Percentiles rank a stretch among this genome's conserved stretches.
These are phyloP conservation scores for Prietella phreatophila DNA, from an alignment of 2,113 vertebrate species.

Conservation along the genomic window DNA sequence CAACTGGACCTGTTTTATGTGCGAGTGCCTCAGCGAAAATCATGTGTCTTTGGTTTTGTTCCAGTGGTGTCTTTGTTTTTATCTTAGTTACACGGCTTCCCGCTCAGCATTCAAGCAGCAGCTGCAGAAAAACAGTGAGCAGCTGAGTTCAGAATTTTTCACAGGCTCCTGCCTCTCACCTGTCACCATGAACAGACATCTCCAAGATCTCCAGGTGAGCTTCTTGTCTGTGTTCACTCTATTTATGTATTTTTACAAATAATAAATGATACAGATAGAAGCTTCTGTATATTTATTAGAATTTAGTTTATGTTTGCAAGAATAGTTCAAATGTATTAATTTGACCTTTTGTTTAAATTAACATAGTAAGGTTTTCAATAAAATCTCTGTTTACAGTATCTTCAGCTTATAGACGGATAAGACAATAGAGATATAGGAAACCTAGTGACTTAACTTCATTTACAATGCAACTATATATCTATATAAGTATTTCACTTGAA, in stretches of 20 bases:
- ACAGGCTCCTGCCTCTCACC: constrained; percentile 57
- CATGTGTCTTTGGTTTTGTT: background rate
- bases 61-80: background rate
- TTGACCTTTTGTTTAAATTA: background rate
- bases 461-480: background rate
- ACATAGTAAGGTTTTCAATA: background rate
- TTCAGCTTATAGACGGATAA: background rate
- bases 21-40: no score
- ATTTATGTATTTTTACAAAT: background rate
- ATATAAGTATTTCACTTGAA: background rate
- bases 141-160: constrained; percentile 62
- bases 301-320: background rate
- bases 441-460: background rate
- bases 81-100: constrained; percentile 67
- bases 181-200: constrained; percentile 64
- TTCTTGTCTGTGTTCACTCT: background rate
- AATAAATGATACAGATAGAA: background rate
- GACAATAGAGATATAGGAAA: background rate
- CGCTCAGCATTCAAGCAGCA: constrained; percentile 63
- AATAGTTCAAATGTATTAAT: background rate
- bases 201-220: constrained; percentile 72
- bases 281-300: background rate
- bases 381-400: background rate
- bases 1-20: background rate
- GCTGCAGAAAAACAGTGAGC: constrained; percentile 62